Evolutionary conservation across 2,888 invertebrate genomes (phyloP), one percentile per base, ranked within the genome.

Genomic region (Papilio demoleus): DNA sequence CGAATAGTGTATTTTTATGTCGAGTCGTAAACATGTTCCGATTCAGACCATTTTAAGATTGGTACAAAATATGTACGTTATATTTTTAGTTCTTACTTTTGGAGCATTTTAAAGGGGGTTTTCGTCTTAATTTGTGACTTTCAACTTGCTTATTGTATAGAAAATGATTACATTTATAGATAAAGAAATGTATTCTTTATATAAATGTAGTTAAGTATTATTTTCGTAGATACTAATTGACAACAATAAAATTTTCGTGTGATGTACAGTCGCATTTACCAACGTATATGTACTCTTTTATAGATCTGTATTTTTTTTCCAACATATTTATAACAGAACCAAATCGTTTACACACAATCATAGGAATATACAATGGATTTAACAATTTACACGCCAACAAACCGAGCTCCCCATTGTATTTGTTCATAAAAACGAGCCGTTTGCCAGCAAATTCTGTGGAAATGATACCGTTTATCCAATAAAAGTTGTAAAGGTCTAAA

Each of bases 361-460:
- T 47, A 47, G 22, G 47, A 12, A 12, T 22, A 47, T 22, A 47
- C 47, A 47, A 47, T 47, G 47, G 47, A 47, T 19, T 22, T 19
- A 22, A 47, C 47, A 22, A 22, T 47, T 47, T 4, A 47, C 47
- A 11, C 47, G 47, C 47, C 47, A 47, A 47, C 47, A 47, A 47
- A 22, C 47, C 47, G 47, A 19, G 12, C 22, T 8, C 47, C 19
- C 47, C 22, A 22, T 31, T 56, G 31, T 31, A 31, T 31, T 56
- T 56, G 24, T 56, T 56, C 56, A 31, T 56, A 56, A 56, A 56
- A 27, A 56, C 14, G 27, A 53, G 27, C 31, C 53, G 56, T 31
- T 56, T 31, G 17, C 56, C 6, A 27, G 27, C n/a, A 56, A 31
- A 47, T 47, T 31, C 56, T 31, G 56, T 56, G 24, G n/a, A 31